These are phyloP conservation scores for Pammene aurita DNA, from an alignment of 2,888 invertebrate genomes.

Conservation along the genomic window DNA sequence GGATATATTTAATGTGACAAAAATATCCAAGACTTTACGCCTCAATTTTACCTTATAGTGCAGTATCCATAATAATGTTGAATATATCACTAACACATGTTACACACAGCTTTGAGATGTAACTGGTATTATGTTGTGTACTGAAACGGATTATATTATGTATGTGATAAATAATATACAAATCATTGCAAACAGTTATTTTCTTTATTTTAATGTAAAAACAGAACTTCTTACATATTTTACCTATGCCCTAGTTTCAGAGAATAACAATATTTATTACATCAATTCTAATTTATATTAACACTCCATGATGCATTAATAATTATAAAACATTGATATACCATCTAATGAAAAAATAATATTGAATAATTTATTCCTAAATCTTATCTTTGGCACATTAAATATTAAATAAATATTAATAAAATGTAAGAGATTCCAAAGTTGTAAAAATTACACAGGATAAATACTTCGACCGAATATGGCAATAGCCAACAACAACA, in stretches of 20 bases:
- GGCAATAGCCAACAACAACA: slow-evolving; percentile 40
- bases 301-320: slow-evolving; percentile 43
- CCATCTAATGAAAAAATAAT: slow-evolving; percentile 42
- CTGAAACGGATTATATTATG: slow-evolving; percentile 5
- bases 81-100: too few species aligned
- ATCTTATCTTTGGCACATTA: slow-evolving; percentile 63
- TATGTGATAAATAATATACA: slow-evolving; percentile 52
- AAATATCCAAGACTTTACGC: too few species aligned
- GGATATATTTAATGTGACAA: too few species aligned
- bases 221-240: slow-evolving; percentile 70
- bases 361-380: slow-evolving; percentile 42
- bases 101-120: not conserved
- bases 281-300: slow-evolving; percentile 63
- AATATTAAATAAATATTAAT: slow-evolving; percentile 52
- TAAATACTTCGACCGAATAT: slow-evolving; percentile 30
- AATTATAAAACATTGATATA: slow-evolving; percentile 39
- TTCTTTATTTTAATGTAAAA: slow-evolving; percentile 76
- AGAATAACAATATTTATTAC: slow-evolving; percentile 72
- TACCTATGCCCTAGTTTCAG: slow-evolving; percentile 62
- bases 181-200: slow-evolving; percentile 66
- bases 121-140: slow-evolving; percentile 23
- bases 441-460: slow-evolving; percentile 38
- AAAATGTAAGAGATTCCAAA: slow-evolving; percentile 42
- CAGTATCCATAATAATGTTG: too few species aligned
- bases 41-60: too few species aligned